phyloP scores from a whole-genome alignment of 2,113 vertebrate species.

The Myiozetetes cayanensis region DNA sequence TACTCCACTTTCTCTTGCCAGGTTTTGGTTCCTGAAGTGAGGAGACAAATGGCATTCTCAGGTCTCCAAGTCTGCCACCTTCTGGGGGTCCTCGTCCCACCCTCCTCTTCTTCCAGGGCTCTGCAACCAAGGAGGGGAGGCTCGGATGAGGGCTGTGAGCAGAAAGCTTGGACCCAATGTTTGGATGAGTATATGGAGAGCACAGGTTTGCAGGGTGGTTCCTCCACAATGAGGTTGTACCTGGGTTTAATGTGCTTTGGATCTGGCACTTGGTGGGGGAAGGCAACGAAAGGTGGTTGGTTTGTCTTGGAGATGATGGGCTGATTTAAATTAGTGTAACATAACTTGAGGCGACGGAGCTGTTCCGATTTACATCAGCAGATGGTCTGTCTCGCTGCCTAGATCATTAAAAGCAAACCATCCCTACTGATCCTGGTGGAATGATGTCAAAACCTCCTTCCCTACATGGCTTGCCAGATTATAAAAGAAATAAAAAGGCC shows the following conservation, averaged over 20 bases:
- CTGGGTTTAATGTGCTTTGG: background rate
- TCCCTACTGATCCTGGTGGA: constrained; percentile 39
- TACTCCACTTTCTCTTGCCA: background rate
- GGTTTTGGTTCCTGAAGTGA: constrained; percentile 10
- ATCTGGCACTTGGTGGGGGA: background rate
- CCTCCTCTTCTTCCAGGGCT: background rate
- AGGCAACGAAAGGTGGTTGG: background rate
- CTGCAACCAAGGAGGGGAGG: background rate
- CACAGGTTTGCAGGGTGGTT: background rate
- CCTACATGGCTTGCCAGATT: constrained; percentile 1
- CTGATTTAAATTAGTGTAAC: constrained; percentile 47
- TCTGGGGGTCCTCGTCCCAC: background rate
- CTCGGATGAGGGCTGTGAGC: background rate
- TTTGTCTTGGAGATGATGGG: constrained; percentile 3
- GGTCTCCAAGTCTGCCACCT: background rate
- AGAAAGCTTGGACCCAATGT: background rate
- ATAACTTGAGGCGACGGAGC: constrained; percentile 33
- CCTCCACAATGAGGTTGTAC: background rate
- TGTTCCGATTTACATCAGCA: constrained; percentile 58
- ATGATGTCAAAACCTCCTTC: constrained; percentile 42
- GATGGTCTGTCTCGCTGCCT: constrained; percentile 59
- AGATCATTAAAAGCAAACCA: constrained; percentile 48
- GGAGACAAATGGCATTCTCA: constrained; percentile 14
- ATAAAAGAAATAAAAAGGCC: constrained; percentile 23
- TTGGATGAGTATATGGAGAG: background rate